Base-by-base conservation (phyloP, 2,113 vertebrate species). In the Odontophorus gujanensis region DNA sequence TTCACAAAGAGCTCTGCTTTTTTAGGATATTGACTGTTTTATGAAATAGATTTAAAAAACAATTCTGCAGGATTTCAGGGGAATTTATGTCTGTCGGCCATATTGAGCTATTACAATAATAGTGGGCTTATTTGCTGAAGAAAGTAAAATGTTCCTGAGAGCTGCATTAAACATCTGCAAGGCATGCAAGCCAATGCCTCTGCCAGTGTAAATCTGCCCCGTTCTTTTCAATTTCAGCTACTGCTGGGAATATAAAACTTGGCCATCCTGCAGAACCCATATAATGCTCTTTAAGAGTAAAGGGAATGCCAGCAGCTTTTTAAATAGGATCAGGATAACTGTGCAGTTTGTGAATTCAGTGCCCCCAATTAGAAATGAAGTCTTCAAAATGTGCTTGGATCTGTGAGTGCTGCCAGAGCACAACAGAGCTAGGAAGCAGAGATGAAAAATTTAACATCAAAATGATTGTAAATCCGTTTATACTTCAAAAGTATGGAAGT, bases 211-310 rank as follows among this genome's bases (percentile, higher is more conserved):
- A 74, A 25, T 47, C 34, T 67, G 47, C 47, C 36, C 40, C 3
- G 2, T 72, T 57, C 47, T 19, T 63, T 53, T 47, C 36, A 43
- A 5, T 16, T 18, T 71, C 51, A 32, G 18, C 57, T 83, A 38
- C 45, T 50, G 13, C 69, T 9, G 9, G 26, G 43, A 38, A 48
- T 40, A 30, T 43, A 65, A 48, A 57, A 58, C 57, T 78, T 66
- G 36, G 14, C 42, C 28, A 67, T 66, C 58, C 55, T 16, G 47
- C 72, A 43, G 47, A 53, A 18, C 4, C 25, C 21, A 61, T 42
- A 18, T 1, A 20, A 20, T 0, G 0, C 32, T 65, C 48, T 40
- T 17, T 36, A 15, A 24, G 22, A 40, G 25, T 30, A 38, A 57
- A 68, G 24, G 22, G 38, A 38, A 47, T 1, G 24, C 32, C 57